Base-by-base conservation (phyloP, 1,140 invertebrate genomes). In the Cyphomyrmex costatus region DNA sequence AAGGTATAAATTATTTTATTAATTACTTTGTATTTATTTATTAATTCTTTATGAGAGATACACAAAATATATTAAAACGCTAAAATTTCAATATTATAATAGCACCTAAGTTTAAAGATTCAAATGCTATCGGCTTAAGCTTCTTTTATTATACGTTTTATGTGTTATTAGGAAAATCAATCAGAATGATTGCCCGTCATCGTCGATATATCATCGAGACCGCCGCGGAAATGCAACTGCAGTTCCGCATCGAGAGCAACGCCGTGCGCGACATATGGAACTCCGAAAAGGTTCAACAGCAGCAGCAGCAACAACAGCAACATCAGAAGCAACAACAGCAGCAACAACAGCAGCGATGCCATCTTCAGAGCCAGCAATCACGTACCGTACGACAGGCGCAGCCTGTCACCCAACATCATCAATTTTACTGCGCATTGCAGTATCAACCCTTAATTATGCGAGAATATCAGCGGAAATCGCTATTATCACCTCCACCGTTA, bases 181-280 rank as follows among this genome's bases (percentile, higher is more conserved):
- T 16, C 27, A 73, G 36, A 88, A 66, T 82, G 19, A 84, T 70
- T 73, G 51, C 71, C 21, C 68, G 49, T 68, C 46, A 86, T 30
- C 88, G 78, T 16, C 93, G 92, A 27, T 94, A 93, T 74, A 90
- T 76, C 16, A 86, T 94, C 24, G 90, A 91, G 12, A 93, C 90
- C 42, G 66, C 86, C 0, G 90, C 89, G 21, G 94, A 94, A 76
- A 90, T 93, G 60, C 90, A 93, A 56, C 85, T 94, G 19, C 89
- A 93, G 58, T 68, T 77, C 14, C 89, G 92, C 6, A 89, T 94
- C 8, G 90, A 85, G 24, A 89, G 88, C 70, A 89, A 93, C 2
- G 53, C 70, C 0, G 90, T 94, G 3, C 90, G 90, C 19, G 87
- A 90, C 60, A 71, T 94, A 4, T 94, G 94, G 94, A 86, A 85